phyloP scores from a whole-genome alignment of 2,888 invertebrate species.

The Phyllotreta cruciferae region DNA sequence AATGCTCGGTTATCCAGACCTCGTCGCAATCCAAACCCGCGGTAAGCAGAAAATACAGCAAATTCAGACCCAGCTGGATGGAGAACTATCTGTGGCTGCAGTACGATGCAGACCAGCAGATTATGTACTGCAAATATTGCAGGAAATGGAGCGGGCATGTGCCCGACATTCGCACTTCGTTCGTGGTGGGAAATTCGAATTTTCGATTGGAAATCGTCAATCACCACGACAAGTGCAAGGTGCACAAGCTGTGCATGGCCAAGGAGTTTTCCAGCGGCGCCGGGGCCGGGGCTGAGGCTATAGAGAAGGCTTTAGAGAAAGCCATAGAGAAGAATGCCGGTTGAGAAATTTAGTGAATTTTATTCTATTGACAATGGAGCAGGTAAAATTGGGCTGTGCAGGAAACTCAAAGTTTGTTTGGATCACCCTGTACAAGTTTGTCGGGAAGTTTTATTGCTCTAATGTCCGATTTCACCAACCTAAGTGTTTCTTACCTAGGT shows the following conservation, averaged over 20 bases:
- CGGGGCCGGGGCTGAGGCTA: constrained; percentile 10
- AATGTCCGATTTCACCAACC: too few species aligned
- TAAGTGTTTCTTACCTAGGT: too few species aligned
- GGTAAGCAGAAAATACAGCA: constrained; percentile 65
- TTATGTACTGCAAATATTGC: constrained; percentile 78
- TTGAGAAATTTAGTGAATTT: too few species aligned
- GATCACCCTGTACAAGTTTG: too few species aligned
- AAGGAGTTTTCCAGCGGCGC: constrained; percentile 59
- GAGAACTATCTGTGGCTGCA: constrained; percentile 76
- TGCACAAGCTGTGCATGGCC: constrained; percentile 71
- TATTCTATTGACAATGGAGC: too few species aligned
- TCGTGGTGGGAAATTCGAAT: constrained; percentile 79
- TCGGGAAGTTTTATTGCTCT: too few species aligned
- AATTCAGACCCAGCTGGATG: constrained; percentile 73
- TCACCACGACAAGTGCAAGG: constrained; percentile 81
- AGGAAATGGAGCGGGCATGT: constrained; percentile 75
- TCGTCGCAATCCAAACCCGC: constrained; percentile 30
- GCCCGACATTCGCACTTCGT: constrained; percentile 77
- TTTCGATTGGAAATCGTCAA: constrained; percentile 80
- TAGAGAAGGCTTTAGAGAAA: constrained; percentile 19
- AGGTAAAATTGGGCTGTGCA: too few species aligned
- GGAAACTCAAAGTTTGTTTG: too few species aligned
- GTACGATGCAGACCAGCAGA: constrained; percentile 71
- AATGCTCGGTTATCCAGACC: constrained; percentile 57
- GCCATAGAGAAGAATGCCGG: constrained; percentile 1